Conservation (phyloP, 2,888 invertebrate genomes). For the Conchocele bisecta region DNA sequence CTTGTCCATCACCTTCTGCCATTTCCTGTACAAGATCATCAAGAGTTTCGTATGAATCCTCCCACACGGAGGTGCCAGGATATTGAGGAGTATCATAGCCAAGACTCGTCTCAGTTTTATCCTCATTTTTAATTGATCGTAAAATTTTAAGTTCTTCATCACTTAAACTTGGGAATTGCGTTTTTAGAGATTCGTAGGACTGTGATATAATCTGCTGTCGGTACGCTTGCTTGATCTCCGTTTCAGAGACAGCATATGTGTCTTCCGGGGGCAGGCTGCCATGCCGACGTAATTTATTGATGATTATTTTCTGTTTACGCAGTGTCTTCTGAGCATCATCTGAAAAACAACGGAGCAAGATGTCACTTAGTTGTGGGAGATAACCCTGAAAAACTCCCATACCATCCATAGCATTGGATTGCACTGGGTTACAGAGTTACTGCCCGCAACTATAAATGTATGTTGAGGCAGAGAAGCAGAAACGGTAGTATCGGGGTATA, state of each 20-base stretch:
- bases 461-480: too few relatives aligned
- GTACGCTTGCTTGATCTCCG: constrained; percentile 45
- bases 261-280: constrained; percentile 69
- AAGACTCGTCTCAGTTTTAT: neutral
- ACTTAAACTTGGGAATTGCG: constrained; percentile 56
- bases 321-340: constrained; percentile 77
- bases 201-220: constrained; percentile 39
- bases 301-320: constrained; percentile 77
- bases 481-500: too few relatives aligned
- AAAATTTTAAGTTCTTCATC: constrained; percentile 55
- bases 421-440: too few relatives aligned
- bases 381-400: too few relatives aligned
- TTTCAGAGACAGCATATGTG: constrained; percentile 61
- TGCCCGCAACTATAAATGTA: too few relatives aligned
- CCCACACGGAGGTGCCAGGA: constrained; percentile 52
- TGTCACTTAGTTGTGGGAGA: too few relatives aligned
- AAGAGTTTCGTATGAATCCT: constrained; percentile 57
- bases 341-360: constrained; percentile 63
- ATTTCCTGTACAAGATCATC: constrained; percentile 51
- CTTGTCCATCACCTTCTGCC: constrained; percentile 47
- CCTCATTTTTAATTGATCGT: constrained; percentile 45
- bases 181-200: constrained; percentile 46
- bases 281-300: constrained; percentile 75
- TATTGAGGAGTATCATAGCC: too few relatives aligned
- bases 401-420: too few relatives aligned